Percentiles rank a stretch among this genome's conserved stretches.
These are phyloP conservation scores for Corynorhinus townsendii DNA, from an alignment of 2,113 vertebrate species.

Conservation along the genomic window DNA sequence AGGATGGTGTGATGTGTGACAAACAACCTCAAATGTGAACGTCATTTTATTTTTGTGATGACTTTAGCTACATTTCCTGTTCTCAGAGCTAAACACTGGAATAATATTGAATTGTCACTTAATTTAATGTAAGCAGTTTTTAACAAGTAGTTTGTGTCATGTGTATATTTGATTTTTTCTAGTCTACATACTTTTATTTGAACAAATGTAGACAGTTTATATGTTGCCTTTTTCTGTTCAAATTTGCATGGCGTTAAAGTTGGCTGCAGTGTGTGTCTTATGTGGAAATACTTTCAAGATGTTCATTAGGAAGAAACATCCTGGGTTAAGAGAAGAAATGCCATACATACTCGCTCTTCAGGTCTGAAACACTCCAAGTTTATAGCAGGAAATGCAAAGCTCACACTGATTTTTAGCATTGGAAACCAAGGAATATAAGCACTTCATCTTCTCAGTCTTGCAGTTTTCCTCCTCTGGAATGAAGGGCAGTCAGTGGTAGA, in stretches of 20 bases:
- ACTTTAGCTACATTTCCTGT: slow-evolving; percentile 70
- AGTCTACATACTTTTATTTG: slow-evolving; percentile 50
- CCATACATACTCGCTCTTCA: slow-evolving; percentile 1
- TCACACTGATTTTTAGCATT: not conserved
- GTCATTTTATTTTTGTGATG: slow-evolving; percentile 53
- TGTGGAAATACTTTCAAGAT: slow-evolving; percentile 39
- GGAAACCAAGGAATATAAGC: slow-evolving; percentile 28
- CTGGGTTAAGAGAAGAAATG: slow-evolving; percentile 45
- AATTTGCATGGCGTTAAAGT: slow-evolving; percentile 45
- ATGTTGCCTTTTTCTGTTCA: slow-evolving; percentile 47
- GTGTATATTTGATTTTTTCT: slow-evolving; percentile 54
- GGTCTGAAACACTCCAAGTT: slow-evolving; percentile 45
- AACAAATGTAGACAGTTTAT: slow-evolving; percentile 60
- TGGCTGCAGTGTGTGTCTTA: slow-evolving; percentile 32
- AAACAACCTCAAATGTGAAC: slow-evolving; percentile 81
- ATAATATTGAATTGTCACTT: slow-evolving; percentile 62
- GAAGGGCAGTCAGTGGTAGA: not conserved
- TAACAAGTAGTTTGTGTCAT: slow-evolving; percentile 70
- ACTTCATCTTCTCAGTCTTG: slow-evolving; percentile 32
- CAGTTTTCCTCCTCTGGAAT: slow-evolving; percentile 36
- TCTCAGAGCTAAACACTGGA: slow-evolving; percentile 82
- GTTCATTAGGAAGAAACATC: slow-evolving; percentile 53
- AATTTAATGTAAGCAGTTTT: slow-evolving; percentile 60
- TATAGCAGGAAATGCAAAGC: not conserved
- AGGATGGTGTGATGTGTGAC: slow-evolving; percentile 33